Evolutionary conservation across 2,888 invertebrate species (phyloP).

Genomic region (Megaustenia siamemsis): DNA sequence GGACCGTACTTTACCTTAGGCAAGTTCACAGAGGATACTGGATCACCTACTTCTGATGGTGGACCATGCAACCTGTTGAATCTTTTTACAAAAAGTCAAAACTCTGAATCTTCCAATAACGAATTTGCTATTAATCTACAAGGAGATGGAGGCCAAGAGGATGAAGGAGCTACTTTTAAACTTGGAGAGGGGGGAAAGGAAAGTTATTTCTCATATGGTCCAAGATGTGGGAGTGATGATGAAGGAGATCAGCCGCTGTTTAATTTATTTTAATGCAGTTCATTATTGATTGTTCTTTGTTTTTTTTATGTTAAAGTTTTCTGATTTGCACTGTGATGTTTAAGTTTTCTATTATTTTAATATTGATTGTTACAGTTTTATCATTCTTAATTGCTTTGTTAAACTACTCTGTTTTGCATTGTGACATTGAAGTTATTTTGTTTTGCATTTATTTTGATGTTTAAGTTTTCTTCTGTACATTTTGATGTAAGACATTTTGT

Average conservation of each 20-base stretch:
- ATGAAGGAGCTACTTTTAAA: neutral
- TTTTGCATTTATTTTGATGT: too few species aligned
- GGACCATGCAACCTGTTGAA: slow-evolving; percentile 26
- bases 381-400: too few species aligned
- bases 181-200: neutral
- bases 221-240: neutral
- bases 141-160: neutral
- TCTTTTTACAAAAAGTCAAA: slow-evolving; percentile 25
- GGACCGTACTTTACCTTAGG: slow-evolving; percentile 20
- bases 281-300: too few species aligned
- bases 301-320: too few species aligned
- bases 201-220: neutral
- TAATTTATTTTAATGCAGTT: slow-evolving; percentile 27
- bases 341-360: too few species aligned
- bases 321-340: too few species aligned
- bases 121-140: slow-evolving; percentile 24
- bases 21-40: slow-evolving; percentile 8
- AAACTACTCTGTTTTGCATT: too few species aligned
- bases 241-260: slow-evolving; percentile 32
- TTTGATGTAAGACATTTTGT: too few species aligned
- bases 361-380: too few species aligned
- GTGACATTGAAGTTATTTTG: too few species aligned
- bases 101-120: neutral
- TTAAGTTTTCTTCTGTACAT: too few species aligned
- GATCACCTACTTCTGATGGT: slow-evolving; percentile 8